Evolutionary conservation across 2,797 vertebrate genomes (phyloP).

Genomic region (Acanthopagrus latus): DNA sequence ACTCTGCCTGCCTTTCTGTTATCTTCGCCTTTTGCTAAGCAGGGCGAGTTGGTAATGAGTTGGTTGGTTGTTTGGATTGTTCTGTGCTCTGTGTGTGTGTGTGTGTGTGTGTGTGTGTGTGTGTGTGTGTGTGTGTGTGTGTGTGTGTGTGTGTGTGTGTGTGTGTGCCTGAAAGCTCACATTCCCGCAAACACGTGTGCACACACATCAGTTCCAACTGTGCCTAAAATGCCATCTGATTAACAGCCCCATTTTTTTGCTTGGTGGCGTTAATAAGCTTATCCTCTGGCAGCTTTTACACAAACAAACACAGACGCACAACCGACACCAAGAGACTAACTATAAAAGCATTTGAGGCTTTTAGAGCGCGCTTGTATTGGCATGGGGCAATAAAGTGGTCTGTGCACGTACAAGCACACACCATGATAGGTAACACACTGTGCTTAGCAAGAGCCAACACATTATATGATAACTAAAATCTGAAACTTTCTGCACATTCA

Average conservation of each 20-base stretch:
- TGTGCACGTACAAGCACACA: not conserved
- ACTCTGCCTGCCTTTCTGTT: conserved; percentile 28
- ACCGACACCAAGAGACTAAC: conserved; percentile 46
- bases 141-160: not conserved
- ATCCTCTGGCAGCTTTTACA: conserved; percentile 63
- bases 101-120: not conserved
- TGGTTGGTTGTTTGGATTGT: conserved; percentile 34
- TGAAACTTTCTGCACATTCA: conserved; percentile 12
- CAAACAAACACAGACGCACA: conserved; percentile 57
- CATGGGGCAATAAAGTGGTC: conserved; percentile 30
- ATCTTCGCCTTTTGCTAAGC: conserved; percentile 43
- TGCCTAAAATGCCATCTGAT: conserved; percentile 71
- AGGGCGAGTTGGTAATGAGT: conserved; percentile 54
- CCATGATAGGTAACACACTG: not conserved
- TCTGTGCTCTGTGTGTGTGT: conserved; percentile 6
- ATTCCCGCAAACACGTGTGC: conserved; percentile 22
- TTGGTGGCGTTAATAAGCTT: conserved; percentile 65
- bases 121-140: conserved; percentile 6
- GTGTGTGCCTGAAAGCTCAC: conserved; percentile 41
- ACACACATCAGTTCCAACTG: conserved; percentile 65
- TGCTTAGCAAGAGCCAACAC: not conserved
- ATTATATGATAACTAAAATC: conserved; percentile 3
- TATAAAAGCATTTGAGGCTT: conserved; percentile 56
- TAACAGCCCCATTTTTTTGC: conserved; percentile 47
- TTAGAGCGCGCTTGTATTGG: conserved; percentile 37